Evolutionary conservation across 2,113 vertebrate genomes (phyloP), one percentile per base, ranked within the genome.

Genomic region (Lycaon pictus): DNA sequence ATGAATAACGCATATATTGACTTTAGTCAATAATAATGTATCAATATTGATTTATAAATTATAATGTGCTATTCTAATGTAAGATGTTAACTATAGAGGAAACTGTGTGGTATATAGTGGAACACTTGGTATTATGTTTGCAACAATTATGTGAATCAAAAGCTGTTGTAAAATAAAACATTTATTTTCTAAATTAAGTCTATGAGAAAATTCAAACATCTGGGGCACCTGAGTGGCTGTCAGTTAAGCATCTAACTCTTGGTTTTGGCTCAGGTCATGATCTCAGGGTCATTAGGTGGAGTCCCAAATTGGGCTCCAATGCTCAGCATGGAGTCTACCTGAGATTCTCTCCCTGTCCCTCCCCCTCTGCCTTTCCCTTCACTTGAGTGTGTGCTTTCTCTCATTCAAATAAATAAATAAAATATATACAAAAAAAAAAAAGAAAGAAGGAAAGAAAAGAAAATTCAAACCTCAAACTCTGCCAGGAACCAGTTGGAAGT

Each of bases 151-250:
- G 6, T 71, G 32, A 90, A 27, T 60, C 43, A 87, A 67, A 93
- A 93, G 37, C 15, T 82, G 48, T 62, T 60, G 9, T 81, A 81
- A 95, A 90, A 71, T 69, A 87, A 81, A 96, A 86, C 63, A 77
- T 25, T 93, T 81, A 58, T 71, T 29, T 32, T 84, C 62, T 80
- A 60, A 92, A 87, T 58, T 62, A 95, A 77, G 16, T 65, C 32
- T 86, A 86, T 81, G 37, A 85, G 58, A 96, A 93, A 96, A 94
- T 62, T 76, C 65, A 95, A 85, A 95, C 22, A 10, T 77, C 32
- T 69, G 67, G 19, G 32, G 32, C 32, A 69, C 65, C 65, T n/a
- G 65, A 32, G 65, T 69, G 65, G 11, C 65, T 69, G 65, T 69
- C n/a, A 16, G 65, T n/a, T 69, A 69, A 69, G 17, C 16, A 69